phyloP scores from a whole-genome alignment of 2,888 invertebrate genomes.

The Isoperla grammatica region DNA sequence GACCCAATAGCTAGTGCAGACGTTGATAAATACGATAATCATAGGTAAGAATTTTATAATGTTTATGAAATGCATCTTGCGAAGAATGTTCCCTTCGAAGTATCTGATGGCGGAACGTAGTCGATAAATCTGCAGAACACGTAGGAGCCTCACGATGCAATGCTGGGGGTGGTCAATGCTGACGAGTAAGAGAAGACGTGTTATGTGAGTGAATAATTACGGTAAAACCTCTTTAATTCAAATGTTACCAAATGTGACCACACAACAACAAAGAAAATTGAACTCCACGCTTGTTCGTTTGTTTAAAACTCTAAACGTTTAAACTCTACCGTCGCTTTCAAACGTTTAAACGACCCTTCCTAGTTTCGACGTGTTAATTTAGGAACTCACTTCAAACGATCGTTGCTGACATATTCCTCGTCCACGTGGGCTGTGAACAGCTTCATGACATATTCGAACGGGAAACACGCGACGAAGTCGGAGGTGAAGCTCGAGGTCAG shows the following conservation, averaged over 20 bases:
- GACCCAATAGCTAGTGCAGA: neutral
- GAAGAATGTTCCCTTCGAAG: constrained; percentile 25
- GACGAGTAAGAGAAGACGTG: too few relatives aligned
- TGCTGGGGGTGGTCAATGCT: constrained; percentile 34
- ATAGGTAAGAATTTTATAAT: constrained; percentile 48
- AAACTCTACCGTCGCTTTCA: too few relatives aligned
- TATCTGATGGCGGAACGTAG: neutral
- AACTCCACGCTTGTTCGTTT: too few relatives aligned
- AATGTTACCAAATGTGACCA: too few relatives aligned
- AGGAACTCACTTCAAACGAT: too few relatives aligned
- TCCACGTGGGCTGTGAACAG: too few relatives aligned
- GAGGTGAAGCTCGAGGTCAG: constrained; percentile 46
- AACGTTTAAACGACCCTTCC: too few relatives aligned
- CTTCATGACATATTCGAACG: constrained; percentile 41
- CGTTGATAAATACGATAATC: constrained; percentile 44
- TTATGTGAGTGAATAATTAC: too few relatives aligned
- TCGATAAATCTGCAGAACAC: constrained; percentile 31
- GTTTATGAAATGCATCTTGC: constrained; percentile 48
- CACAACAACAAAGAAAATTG: neutral
- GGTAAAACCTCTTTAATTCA: too few relatives aligned
- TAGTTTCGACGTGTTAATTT: too few relatives aligned
- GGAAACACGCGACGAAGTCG: constrained; percentile 48
- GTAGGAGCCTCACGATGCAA: constrained; percentile 24
- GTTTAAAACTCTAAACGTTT: too few relatives aligned
- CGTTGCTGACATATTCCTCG: too few relatives aligned